These are phyloP conservation scores for Stenurella melanura DNA, from an alignment of 2,888 invertebrate species.

Conservation along the genomic window DNA sequence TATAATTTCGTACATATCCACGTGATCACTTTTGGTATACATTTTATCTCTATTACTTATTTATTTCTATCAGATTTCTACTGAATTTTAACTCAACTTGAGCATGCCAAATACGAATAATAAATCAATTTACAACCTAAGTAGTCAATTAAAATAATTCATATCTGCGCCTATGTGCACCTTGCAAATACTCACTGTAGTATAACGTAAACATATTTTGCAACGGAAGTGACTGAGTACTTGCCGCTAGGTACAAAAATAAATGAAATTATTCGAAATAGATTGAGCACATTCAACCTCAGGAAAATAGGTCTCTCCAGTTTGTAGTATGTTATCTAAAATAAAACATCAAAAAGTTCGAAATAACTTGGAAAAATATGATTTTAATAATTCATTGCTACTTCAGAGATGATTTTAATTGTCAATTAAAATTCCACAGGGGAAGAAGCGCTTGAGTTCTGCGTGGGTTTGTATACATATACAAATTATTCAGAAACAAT, in stretches of 20 bases:
- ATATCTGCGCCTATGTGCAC: neutral
- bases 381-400: constrained; percentile 26
- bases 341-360: constrained; percentile 16
- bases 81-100: too few species aligned
- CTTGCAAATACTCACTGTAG: neutral
- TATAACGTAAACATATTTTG: neutral
- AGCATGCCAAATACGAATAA: too few species aligned
- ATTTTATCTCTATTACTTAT: too few species aligned
- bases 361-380: constrained; percentile 20
- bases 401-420: constrained; percentile 22
- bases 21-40: too few species aligned
- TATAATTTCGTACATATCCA: too few species aligned
- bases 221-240: constrained; percentile 4
- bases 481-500: constrained; percentile 36
- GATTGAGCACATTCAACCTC: neutral
- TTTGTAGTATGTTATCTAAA: constrained; percentile 18
- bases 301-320: neutral
- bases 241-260: neutral
- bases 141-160: neutral
- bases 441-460: constrained; percentile 10
- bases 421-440: constrained; percentile 34
- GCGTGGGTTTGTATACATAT: constrained; percentile 32
- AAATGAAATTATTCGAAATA: neutral
- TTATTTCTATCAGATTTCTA: too few species aligned
- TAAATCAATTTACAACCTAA: neutral